Conservation (phyloP, 2,888 invertebrate genomes). For the Arge pagana region DNA sequence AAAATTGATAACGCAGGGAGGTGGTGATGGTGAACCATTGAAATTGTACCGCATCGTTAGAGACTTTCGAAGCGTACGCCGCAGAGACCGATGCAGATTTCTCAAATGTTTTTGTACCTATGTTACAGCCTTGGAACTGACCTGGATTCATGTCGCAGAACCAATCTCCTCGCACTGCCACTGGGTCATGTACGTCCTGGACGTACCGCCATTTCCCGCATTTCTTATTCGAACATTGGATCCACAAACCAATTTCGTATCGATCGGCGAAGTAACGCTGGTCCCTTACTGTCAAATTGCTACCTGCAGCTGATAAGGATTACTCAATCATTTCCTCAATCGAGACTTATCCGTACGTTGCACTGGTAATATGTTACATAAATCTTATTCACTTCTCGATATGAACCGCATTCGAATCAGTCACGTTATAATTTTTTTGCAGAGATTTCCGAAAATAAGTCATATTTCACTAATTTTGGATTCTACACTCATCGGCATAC, state of each 20-base stretch:
- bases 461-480: too few species aligned
- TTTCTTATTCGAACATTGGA: slow-evolving; percentile 61
- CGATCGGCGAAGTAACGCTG: too few species aligned
- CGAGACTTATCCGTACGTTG: too few species aligned
- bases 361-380: too few species aligned
- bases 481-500: too few species aligned
- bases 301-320: too few species aligned
- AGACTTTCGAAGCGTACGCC: background rate
- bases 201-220: slow-evolving; percentile 67
- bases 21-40: background rate
- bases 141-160: slow-evolving; percentile 67
- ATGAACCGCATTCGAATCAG: too few species aligned
- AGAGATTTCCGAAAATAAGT: too few species aligned
- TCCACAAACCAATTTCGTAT: slow-evolving; percentile 63
- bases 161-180: slow-evolving; percentile 67
- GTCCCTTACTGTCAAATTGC: too few species aligned
- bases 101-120: slow-evolving; percentile 12
- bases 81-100: background rate
- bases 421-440: too few species aligned
- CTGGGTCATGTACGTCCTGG: slow-evolving; percentile 62
- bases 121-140: slow-evolving; percentile 37
- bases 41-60: slow-evolving; percentile 1
- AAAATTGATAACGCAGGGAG: background rate
- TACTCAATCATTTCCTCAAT: too few species aligned
- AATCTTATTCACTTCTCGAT: too few species aligned